These are phyloP conservation scores for Dryobates pubescens DNA, from an alignment of 2,797 vertebrate species.

Conservation along the genomic window DNA sequence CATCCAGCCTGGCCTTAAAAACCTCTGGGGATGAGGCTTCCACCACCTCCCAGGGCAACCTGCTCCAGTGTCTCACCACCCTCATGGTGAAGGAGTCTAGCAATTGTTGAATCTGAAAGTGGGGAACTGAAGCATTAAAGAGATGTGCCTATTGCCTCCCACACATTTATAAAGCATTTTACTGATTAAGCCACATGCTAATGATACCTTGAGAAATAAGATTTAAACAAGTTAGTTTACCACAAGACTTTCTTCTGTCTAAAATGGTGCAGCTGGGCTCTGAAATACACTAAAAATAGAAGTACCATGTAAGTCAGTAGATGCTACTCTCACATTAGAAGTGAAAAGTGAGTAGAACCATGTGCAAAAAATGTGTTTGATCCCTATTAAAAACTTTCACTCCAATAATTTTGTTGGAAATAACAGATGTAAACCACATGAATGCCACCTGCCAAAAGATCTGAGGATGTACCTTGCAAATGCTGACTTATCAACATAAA, in stretches of 20 bases:
- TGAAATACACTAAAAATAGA: constrained; percentile 6
- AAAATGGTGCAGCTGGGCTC: neutral
- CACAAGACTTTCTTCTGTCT: neutral
- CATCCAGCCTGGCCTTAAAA: too few species aligned
- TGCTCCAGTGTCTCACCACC: too few species aligned
- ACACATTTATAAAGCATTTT: neutral
- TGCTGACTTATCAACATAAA: neutral
- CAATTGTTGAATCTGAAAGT: neutral
- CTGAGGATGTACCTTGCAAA: neutral
- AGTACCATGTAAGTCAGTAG: neutral
- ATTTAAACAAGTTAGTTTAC: neutral
- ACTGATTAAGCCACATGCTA: neutral
- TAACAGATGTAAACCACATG: neutral
- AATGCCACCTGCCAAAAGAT: neutral
- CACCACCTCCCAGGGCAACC: too few species aligned
- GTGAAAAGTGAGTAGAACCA: neutral
- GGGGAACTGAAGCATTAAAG: neutral
- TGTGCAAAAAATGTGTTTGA: neutral
- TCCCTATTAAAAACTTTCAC: neutral
- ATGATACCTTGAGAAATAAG: constrained; percentile 2
- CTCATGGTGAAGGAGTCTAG: neutral
- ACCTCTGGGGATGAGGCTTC: too few species aligned
- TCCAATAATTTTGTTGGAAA: neutral
- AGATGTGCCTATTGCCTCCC: neutral
- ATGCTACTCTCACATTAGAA: neutral